Evolutionary conservation across 2,888 invertebrate species (phyloP).

Genomic region (Cheilosia urbana): DNA sequence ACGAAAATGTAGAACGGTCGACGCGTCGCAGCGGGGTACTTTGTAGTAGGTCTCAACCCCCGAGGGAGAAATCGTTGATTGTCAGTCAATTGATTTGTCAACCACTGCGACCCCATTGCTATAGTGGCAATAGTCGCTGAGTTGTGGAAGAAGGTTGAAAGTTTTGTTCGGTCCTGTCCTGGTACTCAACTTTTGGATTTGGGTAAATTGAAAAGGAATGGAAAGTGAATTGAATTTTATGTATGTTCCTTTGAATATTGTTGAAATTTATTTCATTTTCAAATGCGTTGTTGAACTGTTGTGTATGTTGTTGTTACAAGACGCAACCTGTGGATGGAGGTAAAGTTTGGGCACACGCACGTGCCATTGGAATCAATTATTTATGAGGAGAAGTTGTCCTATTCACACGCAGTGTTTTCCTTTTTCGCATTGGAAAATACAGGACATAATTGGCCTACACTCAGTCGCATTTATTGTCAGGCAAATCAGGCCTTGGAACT

Average conservation of each 20-base stretch:
- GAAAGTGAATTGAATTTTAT: slow-evolving; percentile 16
- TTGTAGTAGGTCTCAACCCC: slow-evolving; percentile 19
- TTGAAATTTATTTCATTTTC: slow-evolving; percentile 48
- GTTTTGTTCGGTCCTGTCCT: slow-evolving; percentile 30
- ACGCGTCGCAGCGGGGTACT: slow-evolving; percentile 15
- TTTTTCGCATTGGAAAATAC: no score
- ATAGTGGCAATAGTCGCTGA: slow-evolving; percentile 42
- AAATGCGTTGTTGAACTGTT: slow-evolving; percentile 16
- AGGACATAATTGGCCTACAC: no score
- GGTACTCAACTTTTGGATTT: slow-evolving; percentile 58
- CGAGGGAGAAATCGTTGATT: slow-evolving; percentile 20
- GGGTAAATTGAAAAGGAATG: slow-evolving; percentile 33
- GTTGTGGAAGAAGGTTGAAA: background rate
- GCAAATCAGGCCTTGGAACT: no score
- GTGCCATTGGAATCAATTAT: no score
- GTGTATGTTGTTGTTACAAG: slow-evolving; percentile 7
- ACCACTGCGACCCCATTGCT: slow-evolving; percentile 50
- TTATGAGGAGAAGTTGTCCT: no score
- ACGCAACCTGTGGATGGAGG: background rate
- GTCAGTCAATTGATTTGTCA: slow-evolving; percentile 65
- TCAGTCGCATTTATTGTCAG: no score
- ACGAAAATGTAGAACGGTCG: slow-evolving; percentile 14
- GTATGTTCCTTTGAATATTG: slow-evolving; percentile 36
- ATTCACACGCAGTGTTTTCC: no score
- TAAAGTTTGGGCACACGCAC: no score